Evolutionary conservation across 1,140 invertebrate species (phyloP), one percentile per base, ranked within the genome.

Genomic region (Hyles vespertilio): DNA sequence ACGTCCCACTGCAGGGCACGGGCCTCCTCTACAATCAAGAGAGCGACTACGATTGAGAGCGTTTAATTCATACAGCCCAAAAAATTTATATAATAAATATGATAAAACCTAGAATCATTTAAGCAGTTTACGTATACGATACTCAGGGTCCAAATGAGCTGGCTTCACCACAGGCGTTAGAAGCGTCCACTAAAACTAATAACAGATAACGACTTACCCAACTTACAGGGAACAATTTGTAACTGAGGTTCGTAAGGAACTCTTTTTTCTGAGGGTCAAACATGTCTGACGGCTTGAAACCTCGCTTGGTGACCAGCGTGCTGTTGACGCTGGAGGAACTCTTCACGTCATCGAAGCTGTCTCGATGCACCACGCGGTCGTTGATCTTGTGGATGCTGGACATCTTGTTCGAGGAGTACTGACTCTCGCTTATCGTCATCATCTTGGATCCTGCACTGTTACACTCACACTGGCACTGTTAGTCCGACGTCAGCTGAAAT

Each of bases 251-350:
- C 58, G 94, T 93, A 53, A 97, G 91, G 84, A 96, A 95, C 69
- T 94, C 92, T 75, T 92, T 93, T 84, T 96, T 96, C 50, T 90
- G 85, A 1, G 95, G 94, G 83, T 97, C 94, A 82, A 92, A 92
- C 74, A 93, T 92, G 81, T 97, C 95, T 0, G 95, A 96, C 2
- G 96, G 95, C 73, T 95, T 95, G 83, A 95, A 95, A 32, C 95
- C 95, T 10, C 95, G 90, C 54, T 91, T 89, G 9, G 89, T 90
- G 68, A 90, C 75, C 58, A 90, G 79, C 0, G 87, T 74, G 60
- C 86, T 89, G 82, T 90, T 89, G 50, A 85, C 79, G 34, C 78
- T 84, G 3, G 87, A 88, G 0, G 86, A 89, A 47, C 81, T 81
- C 49, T 87, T 86, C 43, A 84, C 77, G 61, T 89, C 89, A 51